A percentile compares a stretch with the other conserved stretches of the same genome.
Conservation (phyloP, 2,888 invertebrate species). For the Papilio elwesi region DNA sequence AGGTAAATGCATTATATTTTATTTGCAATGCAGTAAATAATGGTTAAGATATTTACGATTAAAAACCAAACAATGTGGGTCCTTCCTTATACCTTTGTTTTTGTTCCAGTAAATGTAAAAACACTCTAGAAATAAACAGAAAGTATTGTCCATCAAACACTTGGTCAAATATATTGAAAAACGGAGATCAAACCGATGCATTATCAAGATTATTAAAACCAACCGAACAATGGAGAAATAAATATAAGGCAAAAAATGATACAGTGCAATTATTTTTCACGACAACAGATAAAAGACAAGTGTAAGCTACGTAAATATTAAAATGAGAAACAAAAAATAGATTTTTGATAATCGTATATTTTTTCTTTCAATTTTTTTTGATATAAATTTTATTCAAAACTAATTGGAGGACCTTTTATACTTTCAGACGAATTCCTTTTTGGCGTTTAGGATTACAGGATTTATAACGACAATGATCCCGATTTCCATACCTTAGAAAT, state of each 20-base stretch:
- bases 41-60: too few relatives aligned
- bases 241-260: constrained; percentile 47
- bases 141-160: too few relatives aligned
- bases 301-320: constrained; percentile 21
- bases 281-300: constrained; percentile 23
- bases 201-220: constrained; percentile 46
- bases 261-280: constrained; percentile 15
- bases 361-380: not conserved
- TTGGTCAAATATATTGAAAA: not conserved
- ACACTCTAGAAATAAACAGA: not conserved
- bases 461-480: not conserved
- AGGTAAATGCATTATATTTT: not conserved
- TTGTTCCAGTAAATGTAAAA: not conserved
- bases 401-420: not conserved
- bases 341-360: not conserved
- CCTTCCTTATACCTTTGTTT: not conserved
- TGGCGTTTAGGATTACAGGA: constrained; percentile 8
- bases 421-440: constrained; percentile 11
- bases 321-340: constrained; percentile 25
- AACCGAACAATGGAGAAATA: constrained; percentile 65
- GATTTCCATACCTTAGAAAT: not conserved
- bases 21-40: too few relatives aligned
- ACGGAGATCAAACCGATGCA: not conserved
- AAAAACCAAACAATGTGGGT: too few relatives aligned
- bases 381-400: not conserved